Evolutionary conservation across 2,888 invertebrate genomes (phyloP).

Genomic region (Rhingia rostrata): DNA sequence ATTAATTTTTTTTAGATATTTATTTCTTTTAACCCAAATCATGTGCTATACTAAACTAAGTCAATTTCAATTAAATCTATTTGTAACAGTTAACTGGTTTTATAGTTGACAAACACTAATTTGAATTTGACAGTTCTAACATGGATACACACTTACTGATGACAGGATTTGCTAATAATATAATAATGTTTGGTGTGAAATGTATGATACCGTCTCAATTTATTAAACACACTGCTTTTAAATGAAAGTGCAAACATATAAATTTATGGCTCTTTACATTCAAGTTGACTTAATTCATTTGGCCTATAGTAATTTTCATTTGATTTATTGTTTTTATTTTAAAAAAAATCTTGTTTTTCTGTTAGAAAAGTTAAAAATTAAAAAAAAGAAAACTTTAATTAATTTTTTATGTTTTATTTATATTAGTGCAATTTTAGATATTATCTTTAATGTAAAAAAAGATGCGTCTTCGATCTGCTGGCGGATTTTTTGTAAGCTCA

Average conservation of each 20-base stretch:
- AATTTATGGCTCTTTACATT: not conserved
- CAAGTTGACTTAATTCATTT: too few species aligned
- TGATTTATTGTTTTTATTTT: too few species aligned
- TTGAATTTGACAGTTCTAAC: conserved; percentile 9
- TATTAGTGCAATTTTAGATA: too few species aligned
- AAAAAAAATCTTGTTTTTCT: too few species aligned
- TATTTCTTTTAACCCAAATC: not conserved
- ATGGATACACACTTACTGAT: conserved; percentile 10
- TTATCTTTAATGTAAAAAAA: too few species aligned
- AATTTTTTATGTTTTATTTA: too few species aligned
- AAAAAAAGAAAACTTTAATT: too few species aligned
- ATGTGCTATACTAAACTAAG: not conserved
- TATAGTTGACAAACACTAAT: conserved; percentile 14
- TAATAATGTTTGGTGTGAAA: conserved; percentile 1
- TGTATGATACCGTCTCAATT: conserved; percentile 16
- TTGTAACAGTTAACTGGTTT: conserved; percentile 2
- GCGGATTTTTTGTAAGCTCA: too few species aligned
- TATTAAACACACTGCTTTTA: not conserved
- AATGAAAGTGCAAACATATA: not conserved
- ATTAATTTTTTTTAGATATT: conserved; percentile 10
- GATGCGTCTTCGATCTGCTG: too few species aligned
- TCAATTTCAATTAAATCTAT: conserved; percentile 26
- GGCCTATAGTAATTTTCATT: too few species aligned
- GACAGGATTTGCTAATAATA: not conserved
- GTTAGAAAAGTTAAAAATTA: too few species aligned